Evolutionary conservation across 2,113 vertebrate species (phyloP).

Genomic region (Perca schrenkii): DNA sequence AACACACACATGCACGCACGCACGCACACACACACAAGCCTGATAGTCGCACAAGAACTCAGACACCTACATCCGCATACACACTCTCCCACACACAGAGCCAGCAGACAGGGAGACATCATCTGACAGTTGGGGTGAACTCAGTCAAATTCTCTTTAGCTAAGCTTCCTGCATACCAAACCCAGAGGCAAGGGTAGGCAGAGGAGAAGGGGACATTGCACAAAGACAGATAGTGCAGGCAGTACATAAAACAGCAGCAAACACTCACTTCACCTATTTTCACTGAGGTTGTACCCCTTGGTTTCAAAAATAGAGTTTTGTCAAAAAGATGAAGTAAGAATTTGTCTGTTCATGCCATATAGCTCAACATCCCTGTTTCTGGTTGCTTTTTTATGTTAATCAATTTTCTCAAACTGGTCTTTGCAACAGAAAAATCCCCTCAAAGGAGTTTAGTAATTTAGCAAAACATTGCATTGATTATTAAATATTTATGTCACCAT

Average conservation of each 20-base stretch:
- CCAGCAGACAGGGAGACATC: constrained; percentile 38
- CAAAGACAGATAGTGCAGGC: constrained; percentile 31
- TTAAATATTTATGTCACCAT: background rate
- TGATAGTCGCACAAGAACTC: constrained; percentile 28
- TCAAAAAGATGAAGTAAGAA: constrained; percentile 20
- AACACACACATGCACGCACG: background rate
- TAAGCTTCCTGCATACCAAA: constrained; percentile 52
- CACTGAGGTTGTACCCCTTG: constrained; percentile 14
- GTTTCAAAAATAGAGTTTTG: constrained; percentile 12
- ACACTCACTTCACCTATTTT: constrained; percentile 12
- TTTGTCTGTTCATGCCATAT: background rate
- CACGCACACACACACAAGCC: constrained; percentile 18
- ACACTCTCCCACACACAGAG: constrained; percentile 26
- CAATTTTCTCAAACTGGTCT: background rate
- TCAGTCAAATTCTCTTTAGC: constrained; percentile 43
- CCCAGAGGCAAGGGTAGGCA: constrained; percentile 50
- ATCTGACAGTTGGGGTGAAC: constrained; percentile 41
- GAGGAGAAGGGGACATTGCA: constrained; percentile 48
- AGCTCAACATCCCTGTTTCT: background rate
- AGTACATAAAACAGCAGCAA: constrained; percentile 38
- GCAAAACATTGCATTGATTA: background rate
- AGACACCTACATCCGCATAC: constrained; percentile 31
- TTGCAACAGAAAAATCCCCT: background rate
- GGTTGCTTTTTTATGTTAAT: background rate
- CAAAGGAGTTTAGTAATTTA: background rate